Percentiles rank a stretch among this genome's conserved stretches.
Conservation (phyloP, 2,797 vertebrate genomes). For the Neopelma chrysocephalum region DNA sequence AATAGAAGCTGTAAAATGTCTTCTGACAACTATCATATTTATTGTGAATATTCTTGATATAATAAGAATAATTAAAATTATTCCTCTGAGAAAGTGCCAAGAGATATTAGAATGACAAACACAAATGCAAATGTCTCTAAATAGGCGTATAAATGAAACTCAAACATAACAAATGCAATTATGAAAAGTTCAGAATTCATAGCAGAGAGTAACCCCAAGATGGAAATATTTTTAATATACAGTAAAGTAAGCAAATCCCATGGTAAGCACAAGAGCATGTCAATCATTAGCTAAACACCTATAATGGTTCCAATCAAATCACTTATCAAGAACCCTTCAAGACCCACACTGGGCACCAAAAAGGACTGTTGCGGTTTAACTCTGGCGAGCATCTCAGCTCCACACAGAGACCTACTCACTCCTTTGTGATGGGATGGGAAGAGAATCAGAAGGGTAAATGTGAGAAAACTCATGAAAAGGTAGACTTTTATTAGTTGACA, state of each 20-base stretch:
- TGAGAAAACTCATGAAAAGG: neutral
- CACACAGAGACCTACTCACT: neutral
- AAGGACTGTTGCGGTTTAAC: neutral
- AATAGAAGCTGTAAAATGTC: neutral
- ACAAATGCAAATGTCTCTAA: neutral
- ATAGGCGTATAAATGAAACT: neutral
- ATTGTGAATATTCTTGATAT: neutral
- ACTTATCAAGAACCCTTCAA: neutral
- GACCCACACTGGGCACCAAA: neutral
- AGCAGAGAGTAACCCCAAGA: neutral
- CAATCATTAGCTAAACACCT: neutral
- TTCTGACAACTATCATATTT: neutral
- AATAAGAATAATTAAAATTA: neutral
- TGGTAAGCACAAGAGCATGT: neutral
- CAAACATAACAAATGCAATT: neutral
- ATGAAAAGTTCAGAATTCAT: neutral
- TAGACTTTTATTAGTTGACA: neutral
- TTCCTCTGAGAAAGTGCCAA: rapidly evolving
- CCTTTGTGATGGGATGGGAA: neutral
- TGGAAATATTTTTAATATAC: neutral
- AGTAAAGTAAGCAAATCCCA: neutral
- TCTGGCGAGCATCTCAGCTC: neutral
- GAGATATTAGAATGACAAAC: neutral
- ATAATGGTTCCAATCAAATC: neutral
- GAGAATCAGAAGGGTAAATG: neutral